phyloP scores from a whole-genome alignment of 2,113 vertebrate species.

The Nothobranchius kuhntae region DNA sequence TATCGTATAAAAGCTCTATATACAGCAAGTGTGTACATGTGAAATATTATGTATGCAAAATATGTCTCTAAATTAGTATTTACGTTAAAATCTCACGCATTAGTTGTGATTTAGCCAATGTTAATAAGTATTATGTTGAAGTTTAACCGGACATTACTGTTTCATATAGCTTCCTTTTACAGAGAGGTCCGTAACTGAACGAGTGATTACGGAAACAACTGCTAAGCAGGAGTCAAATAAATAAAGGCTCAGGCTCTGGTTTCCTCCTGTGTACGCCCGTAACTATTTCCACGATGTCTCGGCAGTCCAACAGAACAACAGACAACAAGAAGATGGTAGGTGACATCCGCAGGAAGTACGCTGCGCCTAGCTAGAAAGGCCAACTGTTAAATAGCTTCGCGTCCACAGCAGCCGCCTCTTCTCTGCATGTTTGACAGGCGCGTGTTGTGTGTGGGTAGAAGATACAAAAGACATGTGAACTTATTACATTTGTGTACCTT shows the following conservation, averaged over 20 bases:
- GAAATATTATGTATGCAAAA: neutral
- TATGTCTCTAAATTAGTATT: neutral
- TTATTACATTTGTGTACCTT: neutral
- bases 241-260: constrained; percentile 72
- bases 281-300: constrained; percentile 85
- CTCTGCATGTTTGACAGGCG: neutral
- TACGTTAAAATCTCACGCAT: neutral
- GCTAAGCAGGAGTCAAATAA: constrained; percentile 63
- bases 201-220: constrained; percentile 48
- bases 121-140: neutral
- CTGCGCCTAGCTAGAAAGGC: constrained; percentile 23
- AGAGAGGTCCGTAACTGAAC: neutral
- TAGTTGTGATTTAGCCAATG: accelerated
- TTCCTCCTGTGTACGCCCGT: constrained; percentile 29
- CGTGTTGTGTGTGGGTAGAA: accelerated
- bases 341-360: constrained; percentile 8
- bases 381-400: constrained; percentile 4
- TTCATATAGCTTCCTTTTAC: accelerated
- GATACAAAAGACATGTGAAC: neutral
- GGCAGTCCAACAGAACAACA: constrained; percentile 89
- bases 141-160: neutral
- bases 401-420: neutral
- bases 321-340: constrained; percentile 98
- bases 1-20: neutral
- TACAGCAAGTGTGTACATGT: neutral